A percentile compares a stretch with the other conserved stretches of the same genome.
Conservation (phyloP, 2,113 vertebrate species). For the Cepphus grylle region DNA sequence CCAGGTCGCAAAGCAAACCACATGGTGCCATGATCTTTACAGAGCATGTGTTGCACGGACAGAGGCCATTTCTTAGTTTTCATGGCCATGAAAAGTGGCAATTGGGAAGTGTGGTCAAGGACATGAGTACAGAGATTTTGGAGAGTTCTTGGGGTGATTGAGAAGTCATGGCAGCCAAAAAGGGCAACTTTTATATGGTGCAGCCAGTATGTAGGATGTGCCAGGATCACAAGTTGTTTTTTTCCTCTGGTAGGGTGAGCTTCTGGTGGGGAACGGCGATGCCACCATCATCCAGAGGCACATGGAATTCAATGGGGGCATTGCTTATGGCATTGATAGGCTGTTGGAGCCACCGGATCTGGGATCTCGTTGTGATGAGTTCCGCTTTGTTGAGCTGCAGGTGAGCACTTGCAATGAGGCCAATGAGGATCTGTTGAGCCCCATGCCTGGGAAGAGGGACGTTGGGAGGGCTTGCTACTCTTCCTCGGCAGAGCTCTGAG, state of each 20-base stretch:
- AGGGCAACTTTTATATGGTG: not conserved
- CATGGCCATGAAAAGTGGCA: not conserved
- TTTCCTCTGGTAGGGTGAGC: constrained; percentile 76
- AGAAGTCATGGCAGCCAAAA: not conserved
- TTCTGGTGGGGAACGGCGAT: constrained; percentile 76
- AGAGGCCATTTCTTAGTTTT: not conserved
- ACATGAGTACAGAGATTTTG: not conserved
- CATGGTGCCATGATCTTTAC: not conserved
- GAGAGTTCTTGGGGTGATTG: not conserved
- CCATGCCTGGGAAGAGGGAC: not conserved
- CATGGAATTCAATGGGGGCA: constrained; percentile 82
- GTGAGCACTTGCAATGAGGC: not conserved
- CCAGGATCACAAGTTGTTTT: not conserved
- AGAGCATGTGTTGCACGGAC: fast-evolving
- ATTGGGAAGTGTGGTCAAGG: not conserved
- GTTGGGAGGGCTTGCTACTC: not conserved
- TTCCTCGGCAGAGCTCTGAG: not conserved
- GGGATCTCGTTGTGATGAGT: constrained; percentile 85
- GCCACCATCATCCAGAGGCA: constrained; percentile 81
- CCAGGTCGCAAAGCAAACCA: not conserved
- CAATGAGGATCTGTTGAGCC: not conserved
- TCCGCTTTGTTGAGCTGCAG: constrained; percentile 44
- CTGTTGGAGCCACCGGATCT: constrained; percentile 89
- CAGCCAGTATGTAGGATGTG: not conserved
- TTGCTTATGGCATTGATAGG: constrained; percentile 87